These are phyloP conservation scores for Gila orcuttii DNA, from an alignment of 2,113 vertebrate genomes.

Conservation along the genomic window DNA sequence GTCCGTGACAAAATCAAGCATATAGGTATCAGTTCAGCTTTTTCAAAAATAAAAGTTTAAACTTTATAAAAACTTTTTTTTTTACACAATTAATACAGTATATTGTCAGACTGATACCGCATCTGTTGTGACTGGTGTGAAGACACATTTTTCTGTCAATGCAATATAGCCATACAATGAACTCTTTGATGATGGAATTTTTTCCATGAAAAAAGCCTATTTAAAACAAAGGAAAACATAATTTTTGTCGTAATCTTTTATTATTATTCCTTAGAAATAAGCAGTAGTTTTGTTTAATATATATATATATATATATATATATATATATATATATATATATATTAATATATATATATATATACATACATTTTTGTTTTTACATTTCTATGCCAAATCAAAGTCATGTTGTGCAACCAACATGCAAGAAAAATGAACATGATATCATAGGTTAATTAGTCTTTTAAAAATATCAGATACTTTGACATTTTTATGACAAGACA, in stretches of 20 bases:
- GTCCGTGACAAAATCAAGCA: conserved; percentile 80
- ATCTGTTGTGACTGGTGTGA: neutral
- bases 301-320: neutral
- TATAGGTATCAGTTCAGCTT: conserved; percentile 74
- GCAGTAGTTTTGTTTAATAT: no score
- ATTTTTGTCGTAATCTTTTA: no score
- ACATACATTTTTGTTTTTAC: no score
- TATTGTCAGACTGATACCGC: neutral
- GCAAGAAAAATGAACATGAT: no score
- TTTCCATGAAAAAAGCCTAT: neutral
- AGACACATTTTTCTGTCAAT: neutral
- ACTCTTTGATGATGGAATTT: neutral
- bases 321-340: neutral
- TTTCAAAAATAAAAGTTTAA: neutral
- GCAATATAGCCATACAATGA: neutral
- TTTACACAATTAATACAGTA: neutral
- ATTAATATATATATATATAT: neutral
- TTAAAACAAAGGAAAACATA: no score
- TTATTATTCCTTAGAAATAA: no score
- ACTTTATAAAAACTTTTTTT: no score
- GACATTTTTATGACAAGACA: neutral
- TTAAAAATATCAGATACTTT: neutral
- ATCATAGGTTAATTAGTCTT: neutral
- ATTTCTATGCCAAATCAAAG: neutral
- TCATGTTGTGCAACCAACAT: neutral